Evolutionary conservation across 2,113 vertebrate genomes (phyloP).

Genomic region (Leucosticte australis): DNA sequence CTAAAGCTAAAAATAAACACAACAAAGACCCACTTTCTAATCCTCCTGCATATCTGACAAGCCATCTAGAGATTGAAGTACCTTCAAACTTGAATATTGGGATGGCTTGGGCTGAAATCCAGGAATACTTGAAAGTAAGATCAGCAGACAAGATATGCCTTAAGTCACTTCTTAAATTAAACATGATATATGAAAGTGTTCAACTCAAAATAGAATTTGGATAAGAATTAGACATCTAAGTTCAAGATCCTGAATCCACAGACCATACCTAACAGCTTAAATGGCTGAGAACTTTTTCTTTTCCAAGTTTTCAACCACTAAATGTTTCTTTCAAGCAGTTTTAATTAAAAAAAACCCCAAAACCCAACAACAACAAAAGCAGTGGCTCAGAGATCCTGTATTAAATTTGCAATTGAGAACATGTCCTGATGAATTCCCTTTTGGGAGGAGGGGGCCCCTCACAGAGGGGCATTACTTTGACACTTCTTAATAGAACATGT

Average conservation of each 20-base stretch:
- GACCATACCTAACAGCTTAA: background rate
- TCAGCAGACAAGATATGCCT: background rate
- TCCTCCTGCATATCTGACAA: conserved; percentile 7
- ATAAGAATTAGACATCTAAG: background rate
- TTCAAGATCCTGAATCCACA: background rate
- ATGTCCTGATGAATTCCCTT: background rate
- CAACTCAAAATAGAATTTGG: background rate
- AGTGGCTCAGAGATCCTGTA: background rate
- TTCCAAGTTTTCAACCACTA: background rate
- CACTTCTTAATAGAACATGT: background rate
- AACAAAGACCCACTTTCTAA: background rate
- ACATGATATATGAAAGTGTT: background rate
- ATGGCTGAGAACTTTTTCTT: background rate
- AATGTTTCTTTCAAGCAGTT: background rate
- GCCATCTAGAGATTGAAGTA: background rate
- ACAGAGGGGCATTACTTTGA: background rate
- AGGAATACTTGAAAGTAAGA: background rate
- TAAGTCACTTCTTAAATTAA: background rate
- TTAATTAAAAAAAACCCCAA: background rate
- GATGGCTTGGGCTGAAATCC: background rate
- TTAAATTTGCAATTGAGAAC: background rate
- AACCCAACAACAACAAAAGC: background rate
- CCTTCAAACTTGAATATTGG: background rate
- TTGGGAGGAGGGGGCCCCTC: background rate
- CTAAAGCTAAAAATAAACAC: conserved; percentile 48